Evolutionary conservation across 2,888 invertebrate genomes (phyloP), one percentile per base, ranked within the genome.

Genomic region (Malacosoma neustria): DNA sequence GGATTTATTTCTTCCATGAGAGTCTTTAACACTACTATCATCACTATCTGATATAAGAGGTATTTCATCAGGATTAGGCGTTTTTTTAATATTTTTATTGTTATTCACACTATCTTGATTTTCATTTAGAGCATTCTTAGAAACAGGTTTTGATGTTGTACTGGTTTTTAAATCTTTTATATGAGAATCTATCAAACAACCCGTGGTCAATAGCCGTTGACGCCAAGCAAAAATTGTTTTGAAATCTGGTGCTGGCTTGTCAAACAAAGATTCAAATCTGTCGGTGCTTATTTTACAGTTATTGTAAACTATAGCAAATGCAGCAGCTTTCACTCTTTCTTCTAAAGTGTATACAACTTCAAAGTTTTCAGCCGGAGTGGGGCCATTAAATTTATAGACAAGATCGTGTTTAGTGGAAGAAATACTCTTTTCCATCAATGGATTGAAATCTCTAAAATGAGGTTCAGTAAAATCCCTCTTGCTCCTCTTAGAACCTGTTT

Each of bases 241-340:
- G 41, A 77, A 84, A 54, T 86, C 84, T 31, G 87, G 87, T 35
- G 86, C 84, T 30, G 80, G 81, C 59, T 87, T 87, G 35, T 75
- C 73, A 61, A 59, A 81, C 6, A 65, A 30, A 29, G 58, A 43
- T 56, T 84, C 73, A 72, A 87, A 87, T 49, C 67, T 76, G 1
- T 73, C 67, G 35, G 76, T 64, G 35, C 69, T 77, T n/a, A 74
- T 68, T 63, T 69, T 80, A 44, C 86, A 86, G 40, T 86, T 87
- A 42, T 74, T 76, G 42, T 80, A 77, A 11, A 68, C 71, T 47
- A 87, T 68, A 15, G 86, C 84, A 63, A 63, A 76, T 30, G 85
- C 84, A 39, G 86, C 84, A 34, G 73, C 72, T 45, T 53, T 63
- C 0, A 86, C 69, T 51, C 73, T 67, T 55, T 87, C 85, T 51